Base-by-base conservation (phyloP, 2,113 vertebrate genomes). In the Mesoclemmys tuberculata region DNA sequence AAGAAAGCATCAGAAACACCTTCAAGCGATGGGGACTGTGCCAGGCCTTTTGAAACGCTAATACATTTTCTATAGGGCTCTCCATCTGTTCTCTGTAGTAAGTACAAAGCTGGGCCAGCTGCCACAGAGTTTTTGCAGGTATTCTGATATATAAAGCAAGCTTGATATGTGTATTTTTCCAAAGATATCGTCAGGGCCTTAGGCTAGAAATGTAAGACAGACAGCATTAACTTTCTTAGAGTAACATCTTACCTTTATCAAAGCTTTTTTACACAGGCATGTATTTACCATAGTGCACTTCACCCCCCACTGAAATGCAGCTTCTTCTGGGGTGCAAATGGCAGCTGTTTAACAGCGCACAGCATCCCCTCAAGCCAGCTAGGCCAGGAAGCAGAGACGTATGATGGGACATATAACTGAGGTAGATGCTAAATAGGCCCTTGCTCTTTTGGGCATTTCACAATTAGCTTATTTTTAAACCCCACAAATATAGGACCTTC, bases 11-110 rank as follows among this genome's bases (percentile, higher is more conserved):
- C 44, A 84, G 96, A 96, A 97, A 91, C 97, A 96, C 96, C 97
- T 97, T 87, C 22, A 29, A 96, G 96, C 94, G 82, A 96, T 13
- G 81, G 92, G 92, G 90, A 87, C 35, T 52, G 49, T 91, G 97
- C 95, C 96, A 97, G 93, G 16, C 61, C 94, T 91, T 97, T 92
- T 87, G 94, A 94, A 88, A 94, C 26, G 92, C 93, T 95, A 97
- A 93, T 84, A 52, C 81, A 90, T 86, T 92, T 95, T 90, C 91
- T 87, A 90, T 88, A 94, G 94, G 89, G 83, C 94, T 91, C 90
- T 93, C 97, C 97, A 97, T 97, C 96, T 98, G 97, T 81, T 93
- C 93, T 85, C 92, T 86, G 90, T 35, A 86, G 6, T 85, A 74
- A 61, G 93, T 95, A 93, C 96, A 97, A 88, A 84, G 88, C 79